Base-by-base conservation (phyloP, 1,140 invertebrate genomes). In the Ips nitidus region DNA sequence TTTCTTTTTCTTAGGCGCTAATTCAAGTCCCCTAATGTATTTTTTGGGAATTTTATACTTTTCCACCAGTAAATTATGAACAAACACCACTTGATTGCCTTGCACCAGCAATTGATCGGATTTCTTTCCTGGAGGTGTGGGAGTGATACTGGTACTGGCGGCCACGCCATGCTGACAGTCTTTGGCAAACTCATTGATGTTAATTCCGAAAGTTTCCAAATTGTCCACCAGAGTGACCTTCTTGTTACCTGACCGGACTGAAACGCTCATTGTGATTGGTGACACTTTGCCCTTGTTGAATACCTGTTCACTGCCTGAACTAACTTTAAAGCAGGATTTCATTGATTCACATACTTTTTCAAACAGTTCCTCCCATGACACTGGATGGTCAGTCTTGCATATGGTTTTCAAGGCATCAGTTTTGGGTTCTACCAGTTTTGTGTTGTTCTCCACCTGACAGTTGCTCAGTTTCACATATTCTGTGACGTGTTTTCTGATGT, bases 181-280 rank as follows among this genome's bases (percentile, higher is more conserved):
- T 74, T 91, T 91, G 5, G 91, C 90, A 81, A 97, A 90, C 72
- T 90, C 88, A 39, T 86, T 79, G 55, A 93, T 82, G 76, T 89
- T 89, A 69, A 97, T 92, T 8, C 94, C 93, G 82, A 88, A 97
- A 38, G 86, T 82, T 80, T 95, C 92, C 68, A 96, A 84, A 81
- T 96, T 96, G 71, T 93, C 91, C 0, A 97, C 86, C 45, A 97
- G 80, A 1, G 94, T 97, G 7, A 94, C 92, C 85, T 95, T 96
- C 80, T 97, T 97, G 77, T 94, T 94, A n/a, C 90, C 89, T 39
- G 88, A 87, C 62, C 94, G 82, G n/a, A 88, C 89, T 8, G 86
- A 88, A 2, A 95, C 87, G 6, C 86, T 86, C 80, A 97, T 89
- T 72, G 89, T 88, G 67, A 96, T 91, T 8, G 90, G 88, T 43